Conservation (phyloP, 2,888 invertebrate genomes). For the Platypus cylindrus region DNA sequence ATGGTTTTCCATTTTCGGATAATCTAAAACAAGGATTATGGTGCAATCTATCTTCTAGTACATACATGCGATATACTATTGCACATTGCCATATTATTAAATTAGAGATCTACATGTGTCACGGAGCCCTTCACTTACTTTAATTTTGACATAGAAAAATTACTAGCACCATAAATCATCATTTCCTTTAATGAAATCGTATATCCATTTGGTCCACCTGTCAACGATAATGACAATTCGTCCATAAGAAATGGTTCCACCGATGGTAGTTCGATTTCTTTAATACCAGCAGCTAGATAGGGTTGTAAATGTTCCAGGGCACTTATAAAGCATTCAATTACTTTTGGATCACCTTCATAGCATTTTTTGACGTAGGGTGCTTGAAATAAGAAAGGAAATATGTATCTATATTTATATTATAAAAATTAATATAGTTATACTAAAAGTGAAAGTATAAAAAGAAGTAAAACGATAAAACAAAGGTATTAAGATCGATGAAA, state of each 20-base stretch:
- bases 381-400: too few relatives aligned
- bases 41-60: too few relatives aligned
- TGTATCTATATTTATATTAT: conserved; percentile 8
- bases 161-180: conserved; percentile 50
- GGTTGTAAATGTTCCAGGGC: conserved; percentile 47
- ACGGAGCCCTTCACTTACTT: conserved; percentile 35
- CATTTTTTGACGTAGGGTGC: conserved; percentile 57
- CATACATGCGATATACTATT: too few relatives aligned
- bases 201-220: conserved; percentile 45
- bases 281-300: conserved; percentile 46
- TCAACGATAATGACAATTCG: conserved; percentile 44
- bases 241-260: conserved; percentile 55
- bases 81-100: too few relatives aligned
- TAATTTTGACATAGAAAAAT: conserved; percentile 44
- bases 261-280: conserved; percentile 52
- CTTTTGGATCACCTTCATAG: conserved; percentile 45
- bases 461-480: too few relatives aligned
- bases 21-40: conserved; percentile 30
- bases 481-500: too few relatives aligned
- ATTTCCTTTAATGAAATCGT: conserved; percentile 46
- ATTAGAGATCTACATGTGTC: background rate
- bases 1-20: conserved; percentile 48
- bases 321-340: conserved; percentile 44
- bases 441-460: background rate
- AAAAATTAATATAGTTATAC: background rate